Conservation (phyloP, 1,140 invertebrate genomes). For the Pseudomyrmex concolor region DNA sequence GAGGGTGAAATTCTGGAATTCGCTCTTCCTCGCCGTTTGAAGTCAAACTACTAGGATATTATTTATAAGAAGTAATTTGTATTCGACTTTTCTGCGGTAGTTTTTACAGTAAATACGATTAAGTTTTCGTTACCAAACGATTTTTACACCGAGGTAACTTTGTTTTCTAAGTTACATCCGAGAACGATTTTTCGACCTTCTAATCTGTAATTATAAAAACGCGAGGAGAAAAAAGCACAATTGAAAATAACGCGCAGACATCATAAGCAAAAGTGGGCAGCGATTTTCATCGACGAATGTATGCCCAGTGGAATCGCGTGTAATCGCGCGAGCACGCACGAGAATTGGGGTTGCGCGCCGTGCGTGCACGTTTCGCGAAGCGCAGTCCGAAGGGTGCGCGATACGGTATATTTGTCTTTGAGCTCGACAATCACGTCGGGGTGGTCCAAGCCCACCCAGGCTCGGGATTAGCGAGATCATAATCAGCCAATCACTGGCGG, state of each 20-base stretch:
- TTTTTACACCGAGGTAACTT: too few relatives aligned
- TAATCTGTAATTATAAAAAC: too few relatives aligned
- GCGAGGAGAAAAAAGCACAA: not conserved
- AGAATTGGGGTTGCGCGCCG: constrained; percentile 61
- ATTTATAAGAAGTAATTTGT: constrained; percentile 52
- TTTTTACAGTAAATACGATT: constrained; percentile 29
- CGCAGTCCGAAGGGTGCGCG: constrained; percentile 15
- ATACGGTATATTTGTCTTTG: constrained; percentile 71
- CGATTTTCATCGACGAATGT: constrained; percentile 64
- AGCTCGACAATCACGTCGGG: constrained; percentile 78
- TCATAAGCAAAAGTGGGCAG: constrained; percentile 47
- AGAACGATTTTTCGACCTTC: too few relatives aligned
- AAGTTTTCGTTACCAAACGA: not conserved
- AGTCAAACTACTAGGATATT: constrained; percentile 24
- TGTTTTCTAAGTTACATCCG: too few relatives aligned
- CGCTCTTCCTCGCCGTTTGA: constrained; percentile 41
- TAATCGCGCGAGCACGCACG: constrained; percentile 60
- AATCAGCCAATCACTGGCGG: constrained; percentile 80
- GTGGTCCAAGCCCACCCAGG: constrained; percentile 71
- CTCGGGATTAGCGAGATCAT: constrained; percentile 81
- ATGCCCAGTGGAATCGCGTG: constrained; percentile 70
- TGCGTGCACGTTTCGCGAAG: constrained; percentile 37
- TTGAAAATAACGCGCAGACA: constrained; percentile 3
- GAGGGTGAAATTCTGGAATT: constrained; percentile 49
- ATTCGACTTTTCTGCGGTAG: constrained; percentile 32